Evolutionary conservation across 2,888 invertebrate genomes (phyloP), one percentile per base, ranked within the genome.

Genomic region (Rhabditoides inermis): DNA sequence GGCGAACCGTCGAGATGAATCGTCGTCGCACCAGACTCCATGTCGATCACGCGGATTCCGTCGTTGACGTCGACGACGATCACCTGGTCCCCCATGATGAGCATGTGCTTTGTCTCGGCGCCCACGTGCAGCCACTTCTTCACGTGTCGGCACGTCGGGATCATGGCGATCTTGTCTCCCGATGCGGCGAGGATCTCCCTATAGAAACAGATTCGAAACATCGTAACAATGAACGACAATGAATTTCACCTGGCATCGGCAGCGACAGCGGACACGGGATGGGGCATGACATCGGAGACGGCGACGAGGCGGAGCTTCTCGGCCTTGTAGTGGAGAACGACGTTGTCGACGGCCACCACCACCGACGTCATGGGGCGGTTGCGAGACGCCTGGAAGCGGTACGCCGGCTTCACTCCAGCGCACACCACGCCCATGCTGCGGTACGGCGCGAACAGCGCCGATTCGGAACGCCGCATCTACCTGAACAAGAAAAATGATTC

Each of bases 41-140:
- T 53, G 27, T 71, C 66, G 25, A 70, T 53, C 26, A 73, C 61
- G 6, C 48, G 41, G 25, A 73, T 51, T 18, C 53, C 58, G 37
- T 68, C 60, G 6, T 54, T 40, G 10, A 48, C 44, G 47, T 73
- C 71, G 27, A 71, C 49, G 23, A 48, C 53, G 41, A 63, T 37
- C 53, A 61, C 45, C 22, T 58, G 54, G 10, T 46, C 50, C 32
- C 65, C 64, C 35, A 67, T 42, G 0, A 63, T 35, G 7, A 58
- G 28, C 57, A 65, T 51, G 40, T 56, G 53, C 35, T 60, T 60
- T 12, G 55, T 46, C 15, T 18, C 39, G 18, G 36, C 49, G 12
- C 28, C 44, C 10, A 55, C 15, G 2, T 45, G 35, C 15, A 51
- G 30, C 1, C 45, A 53, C 23, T 45, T 20, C 7, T 35, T 49